A percentile compares a stretch with the other conserved stretches of the same genome.
phyloP scores from a whole-genome alignment of 2,797 vertebrate genomes.

The Anas flavirostris region DNA sequence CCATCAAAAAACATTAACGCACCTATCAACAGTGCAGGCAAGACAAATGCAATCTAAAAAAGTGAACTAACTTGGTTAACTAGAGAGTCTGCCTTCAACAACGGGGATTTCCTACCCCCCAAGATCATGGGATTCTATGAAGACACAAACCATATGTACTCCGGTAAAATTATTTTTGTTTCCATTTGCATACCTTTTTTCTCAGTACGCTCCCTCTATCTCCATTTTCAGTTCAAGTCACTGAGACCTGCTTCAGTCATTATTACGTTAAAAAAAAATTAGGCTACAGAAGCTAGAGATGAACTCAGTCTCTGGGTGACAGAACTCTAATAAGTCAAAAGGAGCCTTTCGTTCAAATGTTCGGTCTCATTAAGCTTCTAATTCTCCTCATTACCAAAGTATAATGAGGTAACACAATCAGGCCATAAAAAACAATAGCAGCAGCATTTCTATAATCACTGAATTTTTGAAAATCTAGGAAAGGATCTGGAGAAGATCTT shows the following conservation, averaged over 20 bases:
- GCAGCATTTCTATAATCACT: background rate
- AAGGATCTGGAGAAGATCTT: no score
- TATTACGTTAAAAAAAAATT: conserved; percentile 14
- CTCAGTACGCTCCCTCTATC: background rate
- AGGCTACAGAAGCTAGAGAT: background rate
- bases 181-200: conserved; percentile 63
- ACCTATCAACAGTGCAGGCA: background rate
- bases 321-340: conserved; percentile 1
- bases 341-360: background rate
- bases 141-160: conserved; percentile 7
- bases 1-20: background rate
- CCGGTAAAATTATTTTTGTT: conserved; percentile 45
- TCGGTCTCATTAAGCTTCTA: background rate
- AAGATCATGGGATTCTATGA: conserved; percentile 28
- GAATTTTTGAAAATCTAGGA: background rate
- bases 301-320: background rate
- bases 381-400: background rate
- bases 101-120: conserved; percentile 51
- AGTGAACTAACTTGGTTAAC: background rate
- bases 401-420: background rate
- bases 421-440: background rate
- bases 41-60: background rate
- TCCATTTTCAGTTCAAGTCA: conserved; percentile 60
- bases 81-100: conserved; percentile 16
- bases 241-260: conserved; percentile 11